A percentile compares a stretch with the other conserved stretches of the same genome.
Conservation (phyloP, 2,113 vertebrate species). For the Petaurus breviceps region DNA sequence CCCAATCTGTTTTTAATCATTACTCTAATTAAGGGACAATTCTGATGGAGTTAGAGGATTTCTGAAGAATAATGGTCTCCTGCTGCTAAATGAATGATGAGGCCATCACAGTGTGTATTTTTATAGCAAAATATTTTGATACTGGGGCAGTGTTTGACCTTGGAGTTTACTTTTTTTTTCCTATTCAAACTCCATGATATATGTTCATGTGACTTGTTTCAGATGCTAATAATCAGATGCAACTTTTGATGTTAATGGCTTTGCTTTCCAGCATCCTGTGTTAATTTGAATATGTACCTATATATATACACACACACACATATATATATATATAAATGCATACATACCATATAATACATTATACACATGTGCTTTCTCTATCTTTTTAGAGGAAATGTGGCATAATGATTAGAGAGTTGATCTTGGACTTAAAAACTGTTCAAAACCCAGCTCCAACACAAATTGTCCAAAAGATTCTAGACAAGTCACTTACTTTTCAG, state of each 20-base stretch:
- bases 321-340: background rate
- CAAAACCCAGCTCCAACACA: background rate
- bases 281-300: conserved; percentile 49
- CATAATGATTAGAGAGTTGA: conserved; percentile 59
- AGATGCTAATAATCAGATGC: conserved; percentile 70
- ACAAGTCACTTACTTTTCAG: background rate
- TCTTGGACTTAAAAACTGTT: background rate
- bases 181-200: conserved; percentile 75
- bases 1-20: conserved; percentile 75
- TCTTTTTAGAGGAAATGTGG: conserved; percentile 17
- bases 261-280: conserved; percentile 65
- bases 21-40: conserved; percentile 66
- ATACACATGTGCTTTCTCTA: background rate
- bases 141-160: conserved; percentile 75
- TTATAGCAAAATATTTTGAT: conserved; percentile 76
- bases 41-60: conserved; percentile 66
- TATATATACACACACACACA: background rate
- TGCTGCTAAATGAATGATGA: conserved; percentile 72
- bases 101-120: conserved; percentile 75
- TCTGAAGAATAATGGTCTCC: conserved; percentile 78
- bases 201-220: conserved; percentile 71
- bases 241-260: conserved; percentile 55
- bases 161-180: conserved; percentile 69
- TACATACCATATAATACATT: background rate
- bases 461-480: background rate